phyloP scores from a whole-genome alignment of 2,113 vertebrate genomes.

The Hypocryptadius cinnamomeus region DNA sequence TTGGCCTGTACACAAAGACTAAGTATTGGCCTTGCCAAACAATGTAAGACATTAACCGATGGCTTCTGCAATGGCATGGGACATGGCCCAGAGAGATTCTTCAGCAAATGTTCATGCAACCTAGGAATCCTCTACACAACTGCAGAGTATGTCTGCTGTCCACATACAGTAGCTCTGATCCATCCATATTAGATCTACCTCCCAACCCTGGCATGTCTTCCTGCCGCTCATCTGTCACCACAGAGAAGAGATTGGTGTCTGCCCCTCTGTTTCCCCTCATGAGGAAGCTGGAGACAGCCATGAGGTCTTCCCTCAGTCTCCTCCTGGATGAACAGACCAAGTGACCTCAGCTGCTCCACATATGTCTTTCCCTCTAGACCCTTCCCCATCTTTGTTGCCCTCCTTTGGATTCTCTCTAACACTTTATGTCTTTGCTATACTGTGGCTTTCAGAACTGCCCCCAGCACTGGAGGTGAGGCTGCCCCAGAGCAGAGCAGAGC shows the following conservation, averaged over 20 bases:
- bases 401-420: background rate
- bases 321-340: background rate
- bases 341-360: background rate
- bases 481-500: background rate
- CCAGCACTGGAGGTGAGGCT: rapidly evolving
- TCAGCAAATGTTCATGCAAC: background rate
- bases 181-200: background rate
- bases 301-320: background rate
- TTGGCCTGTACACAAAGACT: background rate
- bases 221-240: background rate
- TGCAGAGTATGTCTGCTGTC: background rate
- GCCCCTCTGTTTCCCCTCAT: background rate
- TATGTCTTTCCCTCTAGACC: background rate
- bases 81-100: background rate
- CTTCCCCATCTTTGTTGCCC: background rate
- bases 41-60: background rate
- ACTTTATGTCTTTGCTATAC: background rate
- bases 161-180: background rate
- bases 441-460: background rate
- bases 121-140: background rate
- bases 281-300: background rate
- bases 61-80: background rate
- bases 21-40: background rate
- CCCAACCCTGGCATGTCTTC: background rate
- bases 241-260: background rate